Evolutionary conservation across 2,888 invertebrate genomes (phyloP).

Genomic region (Aleiodes leptofemur): DNA sequence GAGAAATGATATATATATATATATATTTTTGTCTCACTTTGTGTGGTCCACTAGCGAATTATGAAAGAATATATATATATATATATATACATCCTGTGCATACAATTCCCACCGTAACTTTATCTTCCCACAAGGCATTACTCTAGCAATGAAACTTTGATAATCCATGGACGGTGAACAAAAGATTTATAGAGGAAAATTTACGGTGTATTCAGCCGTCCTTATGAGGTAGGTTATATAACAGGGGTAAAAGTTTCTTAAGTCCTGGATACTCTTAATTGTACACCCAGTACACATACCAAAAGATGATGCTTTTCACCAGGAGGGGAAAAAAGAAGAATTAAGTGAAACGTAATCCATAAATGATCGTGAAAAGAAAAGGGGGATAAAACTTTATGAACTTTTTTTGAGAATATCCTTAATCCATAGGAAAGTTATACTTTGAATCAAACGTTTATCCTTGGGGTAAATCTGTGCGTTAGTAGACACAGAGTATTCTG

Average conservation of each 20-base stretch:
- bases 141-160: conserved; percentile 58
- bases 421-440: not conserved
- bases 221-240: conserved; percentile 47
- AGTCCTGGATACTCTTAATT: conserved; percentile 45
- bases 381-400: not conserved
- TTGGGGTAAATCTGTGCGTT: conserved; percentile 31
- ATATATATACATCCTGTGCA: conserved; percentile 4
- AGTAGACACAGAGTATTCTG: conserved; percentile 22
- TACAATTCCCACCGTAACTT: conserved; percentile 41
- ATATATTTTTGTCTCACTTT: conserved; percentile 41
- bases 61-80: conserved; percentile 36
- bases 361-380: not conserved
- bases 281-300: conserved; percentile 3
- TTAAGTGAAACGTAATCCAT: not conserved
- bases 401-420: not conserved
- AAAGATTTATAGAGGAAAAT: conserved; percentile 58
- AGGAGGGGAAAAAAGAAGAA: not conserved
- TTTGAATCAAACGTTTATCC: not conserved
- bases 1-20: conserved; percentile 14
- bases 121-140: conserved; percentile 40
- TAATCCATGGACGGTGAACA: conserved; percentile 56
- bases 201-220: conserved; percentile 43
- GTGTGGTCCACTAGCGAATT: conserved; percentile 43
- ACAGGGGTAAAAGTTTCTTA: conserved; percentile 48
- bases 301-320: not conserved